phyloP scores from a whole-genome alignment of 2,797 vertebrate species.

The Sus cebifrons region DNA sequence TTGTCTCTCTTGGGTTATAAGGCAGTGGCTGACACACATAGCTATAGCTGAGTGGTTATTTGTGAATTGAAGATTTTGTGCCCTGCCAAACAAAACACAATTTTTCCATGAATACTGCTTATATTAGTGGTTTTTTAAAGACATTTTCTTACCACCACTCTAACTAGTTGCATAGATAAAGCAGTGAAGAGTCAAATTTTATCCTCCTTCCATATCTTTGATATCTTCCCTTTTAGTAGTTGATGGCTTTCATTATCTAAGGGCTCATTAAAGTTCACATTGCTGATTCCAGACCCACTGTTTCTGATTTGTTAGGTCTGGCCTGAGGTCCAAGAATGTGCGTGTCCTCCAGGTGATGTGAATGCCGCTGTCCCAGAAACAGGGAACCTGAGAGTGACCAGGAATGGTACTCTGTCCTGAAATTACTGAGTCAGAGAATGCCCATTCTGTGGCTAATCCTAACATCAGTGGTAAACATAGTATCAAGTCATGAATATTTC shows the following conservation, averaged over 20 bases:
- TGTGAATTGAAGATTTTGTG: constrained; percentile 20
- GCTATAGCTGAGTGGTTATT: not conserved
- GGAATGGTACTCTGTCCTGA: not conserved
- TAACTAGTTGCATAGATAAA: not conserved
- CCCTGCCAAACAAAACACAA: not conserved
- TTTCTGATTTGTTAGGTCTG: not conserved
- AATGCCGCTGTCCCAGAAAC: not conserved
- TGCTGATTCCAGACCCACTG: not conserved
- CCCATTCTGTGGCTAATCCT: not conserved
- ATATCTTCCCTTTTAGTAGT: not conserved
- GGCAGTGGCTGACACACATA: too few relatives aligned
- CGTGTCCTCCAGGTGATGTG: not conserved
- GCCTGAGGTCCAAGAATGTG: not conserved
- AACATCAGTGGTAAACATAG: not conserved
- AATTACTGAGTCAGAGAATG: not conserved
- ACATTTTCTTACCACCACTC: not conserved
- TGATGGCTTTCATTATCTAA: not conserved
- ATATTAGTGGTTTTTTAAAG: not conserved
- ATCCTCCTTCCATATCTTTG: not conserved
- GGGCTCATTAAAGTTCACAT: not conserved
- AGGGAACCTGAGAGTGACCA: not conserved
- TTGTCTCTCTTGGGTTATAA: not conserved
- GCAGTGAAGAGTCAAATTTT: not conserved
- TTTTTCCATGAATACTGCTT: not conserved
- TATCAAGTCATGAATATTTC: not conserved